Evolutionary conservation across 23 tunicate species (phyloP).

Genomic region (Styela clava): DNA sequence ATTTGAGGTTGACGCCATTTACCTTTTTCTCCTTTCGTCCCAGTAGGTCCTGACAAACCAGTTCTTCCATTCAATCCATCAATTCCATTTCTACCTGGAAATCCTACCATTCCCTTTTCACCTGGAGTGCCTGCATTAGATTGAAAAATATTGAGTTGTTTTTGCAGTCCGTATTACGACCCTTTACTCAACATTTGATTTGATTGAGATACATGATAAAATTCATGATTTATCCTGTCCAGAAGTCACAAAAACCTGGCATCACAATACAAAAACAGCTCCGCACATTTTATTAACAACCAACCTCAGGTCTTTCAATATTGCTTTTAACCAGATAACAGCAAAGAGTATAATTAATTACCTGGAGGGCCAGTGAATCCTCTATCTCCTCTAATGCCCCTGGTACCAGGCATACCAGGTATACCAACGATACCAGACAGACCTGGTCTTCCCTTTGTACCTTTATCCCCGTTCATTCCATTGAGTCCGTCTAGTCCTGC

Average conservation of each 20-base stretch:
- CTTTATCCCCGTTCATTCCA: slow-evolving; percentile 27
- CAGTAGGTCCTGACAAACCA: slow-evolving; percentile 11
- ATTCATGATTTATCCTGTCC: not conserved
- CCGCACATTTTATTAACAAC: no score
- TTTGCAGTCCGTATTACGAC: no score
- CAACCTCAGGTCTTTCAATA: no score
- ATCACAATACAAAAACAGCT: no score
- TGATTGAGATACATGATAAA: no score
- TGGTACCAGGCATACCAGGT: slow-evolving; percentile 27
- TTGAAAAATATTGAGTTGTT: not conserved
- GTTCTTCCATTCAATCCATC: slow-evolving; percentile 21
- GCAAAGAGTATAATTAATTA: no score
- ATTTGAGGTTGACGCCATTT: no score
- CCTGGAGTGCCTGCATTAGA: slow-evolving; percentile 32
- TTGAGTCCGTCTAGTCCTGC: slow-evolving; percentile 4
- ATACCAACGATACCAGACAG: slow-evolving; percentile 12
- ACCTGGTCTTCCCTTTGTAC: slow-evolving; percentile 32
- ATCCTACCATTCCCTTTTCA: slow-evolving; percentile 25
- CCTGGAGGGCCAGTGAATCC: slow-evolving; percentile 33
- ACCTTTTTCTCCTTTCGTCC: slow-evolving; percentile 21
- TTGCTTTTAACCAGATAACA: no score
- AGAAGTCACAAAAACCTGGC: not conserved
- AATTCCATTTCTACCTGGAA: slow-evolving; percentile 31
- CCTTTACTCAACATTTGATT: not conserved
- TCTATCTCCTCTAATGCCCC: slow-evolving; percentile 37